Conservation (phyloP, 2,888 invertebrate species). For the Lasioglossum lativentre region DNA sequence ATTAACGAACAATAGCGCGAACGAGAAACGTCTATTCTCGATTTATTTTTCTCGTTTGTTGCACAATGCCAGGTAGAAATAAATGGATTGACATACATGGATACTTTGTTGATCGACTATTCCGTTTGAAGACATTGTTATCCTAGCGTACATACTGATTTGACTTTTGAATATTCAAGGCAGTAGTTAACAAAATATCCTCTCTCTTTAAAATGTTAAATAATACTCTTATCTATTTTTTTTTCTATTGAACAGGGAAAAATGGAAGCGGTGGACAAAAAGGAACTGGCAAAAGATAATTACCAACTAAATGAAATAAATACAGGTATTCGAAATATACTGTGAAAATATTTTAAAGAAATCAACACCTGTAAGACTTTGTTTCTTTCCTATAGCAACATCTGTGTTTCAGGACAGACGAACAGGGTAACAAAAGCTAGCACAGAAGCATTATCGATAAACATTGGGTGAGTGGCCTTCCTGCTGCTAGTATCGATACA, state of each 20-base stretch:
- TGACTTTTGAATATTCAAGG: not conserved
- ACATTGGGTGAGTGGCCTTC: slow-evolving; percentile 27
- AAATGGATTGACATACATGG: not conserved
- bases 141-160: too few relatives aligned
- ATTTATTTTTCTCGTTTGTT: not conserved
- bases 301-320: not conserved
- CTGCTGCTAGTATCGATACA: not conserved
- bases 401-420: slow-evolving; percentile 7
- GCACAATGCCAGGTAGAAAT: not conserved
- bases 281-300: slow-evolving; percentile 18
- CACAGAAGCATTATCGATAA: not conserved
- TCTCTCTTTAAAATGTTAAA: not conserved
- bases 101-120: not conserved
- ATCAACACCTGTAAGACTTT: not conserved
- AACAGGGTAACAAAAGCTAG: not conserved
- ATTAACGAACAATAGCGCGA: not conserved
- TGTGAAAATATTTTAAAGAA: not conserved
- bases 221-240: not conserved
- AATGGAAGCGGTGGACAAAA: slow-evolving; percentile 49
- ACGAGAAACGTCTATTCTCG: not conserved
- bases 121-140: not conserved
- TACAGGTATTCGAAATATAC: slow-evolving; percentile 21
- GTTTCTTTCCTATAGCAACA: not conserved
- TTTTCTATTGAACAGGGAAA: slow-evolving; percentile 32
- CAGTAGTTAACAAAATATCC: not conserved